Evolutionary conservation across 2,888 invertebrate species (phyloP).

Genomic region (Poecilobothrus nobilitatus): DNA sequence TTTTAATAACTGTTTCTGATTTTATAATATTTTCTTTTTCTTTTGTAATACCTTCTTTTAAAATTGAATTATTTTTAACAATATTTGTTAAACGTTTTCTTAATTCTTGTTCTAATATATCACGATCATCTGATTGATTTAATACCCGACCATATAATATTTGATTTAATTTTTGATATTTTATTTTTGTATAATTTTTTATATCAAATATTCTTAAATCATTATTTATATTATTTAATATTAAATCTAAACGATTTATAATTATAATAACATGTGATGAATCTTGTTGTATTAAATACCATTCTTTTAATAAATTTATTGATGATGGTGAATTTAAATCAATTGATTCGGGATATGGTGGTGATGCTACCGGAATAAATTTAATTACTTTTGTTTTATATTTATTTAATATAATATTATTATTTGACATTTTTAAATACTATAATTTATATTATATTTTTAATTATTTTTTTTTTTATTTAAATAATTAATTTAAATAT

Average conservation of each 20-base stretch:
- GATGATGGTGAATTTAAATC: background rate
- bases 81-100: constrained; percentile 6
- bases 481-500: no score
- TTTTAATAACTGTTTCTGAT: background rate
- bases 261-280: background rate
- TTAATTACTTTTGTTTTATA: background rate
- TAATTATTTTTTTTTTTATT: no score
- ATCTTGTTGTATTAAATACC: background rate
- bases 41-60: background rate
- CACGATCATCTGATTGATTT: background rate
- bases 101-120: background rate
- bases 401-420: background rate
- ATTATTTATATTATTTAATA: background rate
- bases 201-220: background rate
- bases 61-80: background rate
- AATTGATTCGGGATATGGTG: background rate
- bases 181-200: background rate
- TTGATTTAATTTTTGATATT: background rate
- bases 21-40: background rate
- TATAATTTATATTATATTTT: no score
- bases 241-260: background rate
- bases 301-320: background rate
- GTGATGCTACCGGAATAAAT: background rate
- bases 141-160: background rate
- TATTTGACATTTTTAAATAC: no score